These are phyloP conservation scores for Macrophya annulata DNA, from an alignment of 2,888 invertebrate genomes.

Conservation along the genomic window DNA sequence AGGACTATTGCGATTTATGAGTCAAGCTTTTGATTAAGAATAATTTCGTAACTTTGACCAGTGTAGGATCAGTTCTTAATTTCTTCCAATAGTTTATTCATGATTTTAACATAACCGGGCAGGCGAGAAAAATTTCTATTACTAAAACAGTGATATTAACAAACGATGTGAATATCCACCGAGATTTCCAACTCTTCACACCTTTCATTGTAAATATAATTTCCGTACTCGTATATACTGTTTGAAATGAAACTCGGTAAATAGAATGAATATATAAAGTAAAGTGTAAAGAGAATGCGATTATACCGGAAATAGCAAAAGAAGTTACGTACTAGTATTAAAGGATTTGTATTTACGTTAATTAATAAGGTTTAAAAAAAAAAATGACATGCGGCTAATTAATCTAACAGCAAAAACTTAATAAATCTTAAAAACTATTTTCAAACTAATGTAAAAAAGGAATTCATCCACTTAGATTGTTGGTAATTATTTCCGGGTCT, in stretches of 20 bases:
- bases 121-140: not conserved
- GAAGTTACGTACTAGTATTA: not conserved
- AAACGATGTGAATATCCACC: not conserved
- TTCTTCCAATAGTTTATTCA: not conserved
- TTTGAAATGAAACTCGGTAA: not conserved
- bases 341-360: not conserved
- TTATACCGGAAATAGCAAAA: not conserved
- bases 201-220: not conserved
- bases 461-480: not conserved
- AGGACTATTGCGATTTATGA: not conserved
- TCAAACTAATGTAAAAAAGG: not conserved
- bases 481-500: conserved; percentile 27
- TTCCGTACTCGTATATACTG: not conserved
- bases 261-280: not conserved
- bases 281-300: not conserved
- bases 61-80: not conserved
- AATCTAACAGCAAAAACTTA: not conserved
- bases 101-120: not conserved
- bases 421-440: not conserved
- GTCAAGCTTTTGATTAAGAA: conserved; percentile 27
- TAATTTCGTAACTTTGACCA: not conserved
- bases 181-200: not conserved
- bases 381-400: not conserved
- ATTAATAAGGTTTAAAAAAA: not conserved
- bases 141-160: not conserved